Conservation (phyloP, 1,140 invertebrate species). For the Heliconius hewitsoni region DNA sequence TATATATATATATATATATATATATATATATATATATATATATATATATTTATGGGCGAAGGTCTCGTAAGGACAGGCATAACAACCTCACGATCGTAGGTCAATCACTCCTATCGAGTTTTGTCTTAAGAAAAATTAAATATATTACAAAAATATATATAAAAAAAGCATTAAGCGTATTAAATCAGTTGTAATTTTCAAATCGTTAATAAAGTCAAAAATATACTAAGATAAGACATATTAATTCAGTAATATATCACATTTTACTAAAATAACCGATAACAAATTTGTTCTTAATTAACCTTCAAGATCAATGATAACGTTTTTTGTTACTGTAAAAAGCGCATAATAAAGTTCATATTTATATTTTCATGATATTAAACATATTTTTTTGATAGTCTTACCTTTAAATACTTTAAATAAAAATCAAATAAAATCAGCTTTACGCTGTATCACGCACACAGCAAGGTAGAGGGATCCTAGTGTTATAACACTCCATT, state of each 20-base stretch:
- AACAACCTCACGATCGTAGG: constrained; percentile 48
- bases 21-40: no score
- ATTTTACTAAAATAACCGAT: constrained; percentile 29
- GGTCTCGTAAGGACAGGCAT: constrained; percentile 62
- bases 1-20: constrained; percentile 43
- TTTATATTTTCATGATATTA: neutral
- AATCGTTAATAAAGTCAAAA: neutral
- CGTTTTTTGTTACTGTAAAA: neutral
- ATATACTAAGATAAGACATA: neutral
- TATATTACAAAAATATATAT: neutral
- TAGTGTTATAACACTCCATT: no score
- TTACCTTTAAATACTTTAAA: no score
- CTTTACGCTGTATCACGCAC: no score
- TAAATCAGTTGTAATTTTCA: neutral
- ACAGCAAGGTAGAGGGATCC: no score
- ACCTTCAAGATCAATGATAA: constrained; percentile 34
- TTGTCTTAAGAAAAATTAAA: neutral
- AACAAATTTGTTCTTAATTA: constrained; percentile 42
- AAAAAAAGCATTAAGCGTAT: neutral
- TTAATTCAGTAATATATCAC: neutral
- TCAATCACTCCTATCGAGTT: constrained; percentile 51
- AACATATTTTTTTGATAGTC: no score
- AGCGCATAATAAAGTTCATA: neutral
- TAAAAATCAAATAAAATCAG: no score
- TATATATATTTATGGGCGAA: constrained; percentile 49